Evolutionary conservation across 2,797 vertebrate species (phyloP).

Genomic region (Clarias pachynema): DNA sequence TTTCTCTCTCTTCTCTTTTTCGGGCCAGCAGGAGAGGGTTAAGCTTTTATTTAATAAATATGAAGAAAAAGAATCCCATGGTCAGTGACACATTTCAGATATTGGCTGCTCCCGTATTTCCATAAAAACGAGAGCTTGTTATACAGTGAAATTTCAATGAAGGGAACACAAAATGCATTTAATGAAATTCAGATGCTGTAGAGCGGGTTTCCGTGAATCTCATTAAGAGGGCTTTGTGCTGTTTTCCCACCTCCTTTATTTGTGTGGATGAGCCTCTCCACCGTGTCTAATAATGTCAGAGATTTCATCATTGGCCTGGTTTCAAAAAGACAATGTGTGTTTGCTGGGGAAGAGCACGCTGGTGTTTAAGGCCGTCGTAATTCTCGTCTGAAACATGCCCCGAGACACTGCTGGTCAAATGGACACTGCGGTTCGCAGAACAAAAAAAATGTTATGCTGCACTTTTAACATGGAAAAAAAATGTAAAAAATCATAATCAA

Average conservation of each 20-base stretch:
- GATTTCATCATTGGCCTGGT: constrained; percentile 78
- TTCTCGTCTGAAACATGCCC: neutral
- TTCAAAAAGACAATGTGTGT: constrained; percentile 77
- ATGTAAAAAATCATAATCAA: neutral
- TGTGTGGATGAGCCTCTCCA: constrained; percentile 74
- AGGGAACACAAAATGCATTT: constrained; percentile 81
- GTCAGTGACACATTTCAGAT: constrained; percentile 73
- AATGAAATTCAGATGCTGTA: constrained; percentile 82
- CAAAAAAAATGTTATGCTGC: neutral
- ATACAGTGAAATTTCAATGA: constrained; percentile 82
- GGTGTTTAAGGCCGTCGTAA: constrained; percentile 5
- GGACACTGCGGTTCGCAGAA: neutral
- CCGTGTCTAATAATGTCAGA: constrained; percentile 77
- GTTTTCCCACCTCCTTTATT: constrained; percentile 69
- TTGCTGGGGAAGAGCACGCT: constrained; percentile 49
- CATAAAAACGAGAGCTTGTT: constrained; percentile 82
- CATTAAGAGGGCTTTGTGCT: constrained; percentile 83
- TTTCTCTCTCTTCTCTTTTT: constrained; percentile 22
- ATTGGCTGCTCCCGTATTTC: constrained; percentile 71
- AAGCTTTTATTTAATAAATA: constrained; percentile 82
- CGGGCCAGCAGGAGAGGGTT: constrained; percentile 70
- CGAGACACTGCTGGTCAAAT: neutral
- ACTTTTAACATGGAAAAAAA: neutral
- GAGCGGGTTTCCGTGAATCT: constrained; percentile 77
- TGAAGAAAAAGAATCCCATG: constrained; percentile 72